Base-by-base conservation (phyloP, 2,888 invertebrate genomes). In the Lacanobia wlatinum region DNA sequence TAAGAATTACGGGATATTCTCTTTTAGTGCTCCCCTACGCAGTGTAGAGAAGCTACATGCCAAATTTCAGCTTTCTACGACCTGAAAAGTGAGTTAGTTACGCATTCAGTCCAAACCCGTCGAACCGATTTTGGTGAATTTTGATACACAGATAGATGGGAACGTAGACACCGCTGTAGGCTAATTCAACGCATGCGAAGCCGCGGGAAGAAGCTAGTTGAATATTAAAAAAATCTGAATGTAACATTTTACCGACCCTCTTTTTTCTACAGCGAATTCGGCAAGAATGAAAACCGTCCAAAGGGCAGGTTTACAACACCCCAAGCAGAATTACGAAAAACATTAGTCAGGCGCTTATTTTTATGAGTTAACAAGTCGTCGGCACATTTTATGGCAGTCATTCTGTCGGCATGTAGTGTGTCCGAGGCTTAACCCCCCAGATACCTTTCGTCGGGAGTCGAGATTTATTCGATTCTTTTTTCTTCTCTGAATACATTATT, bases 401-500 rank as follows among this genome's bases (percentile, higher is more conserved):
- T 70, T 78, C 48, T 48, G 14, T 40, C 53, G 55, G 67, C n/a
- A 62, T 62, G 69, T 75, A 64, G 71, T 87, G 84, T 88, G 85
- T 83, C 86, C 83, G 64, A 82, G 55, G 78, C 89, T 80, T 88
- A 80, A 85, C 73, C 78, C 86, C 86, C 85, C 78, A 82, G 87
- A 87, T 88, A 90, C 88, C 88, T 89, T 87, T 84, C 86, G 78
- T 75, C 73, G 78, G 78, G 84, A 84, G 80, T 80, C 77, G 84
- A 90, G 90, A 92, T 92, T 92, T 92, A 92, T 91, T 89, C 87
- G 87, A 80, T 89, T 90, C 88, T 87, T 90, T 88, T 80, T 87
- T 88, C 85, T 87, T 86, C 84, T 87, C 88, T 89, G 91, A 90
- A 92, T 92, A 90, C 89, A 91, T 91, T 91, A 91, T 88, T 90